These are phyloP conservation scores for Palythoa heliodiscus DNA, from an alignment of 92 coral and sea anemone genomes.

Conservation along the genomic window DNA sequence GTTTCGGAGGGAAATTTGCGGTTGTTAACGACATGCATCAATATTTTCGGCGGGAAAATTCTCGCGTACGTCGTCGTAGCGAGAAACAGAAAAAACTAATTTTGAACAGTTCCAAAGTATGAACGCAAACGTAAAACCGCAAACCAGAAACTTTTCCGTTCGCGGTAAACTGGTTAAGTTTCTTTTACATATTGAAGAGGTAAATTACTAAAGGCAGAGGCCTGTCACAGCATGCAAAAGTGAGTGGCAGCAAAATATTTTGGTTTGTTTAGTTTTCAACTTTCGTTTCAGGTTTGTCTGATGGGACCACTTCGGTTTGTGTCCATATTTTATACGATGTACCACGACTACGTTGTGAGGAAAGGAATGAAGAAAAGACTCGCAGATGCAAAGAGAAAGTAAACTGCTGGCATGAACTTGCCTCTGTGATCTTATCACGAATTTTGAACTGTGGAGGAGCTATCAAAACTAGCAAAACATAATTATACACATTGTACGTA, in stretches of 20 bases:
- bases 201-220: not conserved
- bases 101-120: no score
- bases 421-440: not conserved
- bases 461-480: not conserved
- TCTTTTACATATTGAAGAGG: not conserved
- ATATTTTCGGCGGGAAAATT: no score
- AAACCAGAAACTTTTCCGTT: no score
- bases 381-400: slow-evolving; percentile 30
- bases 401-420: not conserved
- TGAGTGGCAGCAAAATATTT: not conserved
- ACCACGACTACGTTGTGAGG: slow-evolving; percentile 73
- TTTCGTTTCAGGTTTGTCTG: slow-evolving; percentile 58
- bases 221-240: not conserved
- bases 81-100: no score
- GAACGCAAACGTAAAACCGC: no score
- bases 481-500: not conserved
- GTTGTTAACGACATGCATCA: no score
- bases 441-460: not conserved
- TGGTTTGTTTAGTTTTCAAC: not conserved
- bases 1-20: no score
- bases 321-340: slow-evolving; percentile 56
- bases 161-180: not conserved
- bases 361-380: slow-evolving; percentile 76
- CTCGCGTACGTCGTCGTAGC: no score
- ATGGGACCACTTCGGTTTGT: slow-evolving; percentile 90